Evolutionary conservation across 2,888 invertebrate species (phyloP).

Genomic region (Cabera pusaria): DNA sequence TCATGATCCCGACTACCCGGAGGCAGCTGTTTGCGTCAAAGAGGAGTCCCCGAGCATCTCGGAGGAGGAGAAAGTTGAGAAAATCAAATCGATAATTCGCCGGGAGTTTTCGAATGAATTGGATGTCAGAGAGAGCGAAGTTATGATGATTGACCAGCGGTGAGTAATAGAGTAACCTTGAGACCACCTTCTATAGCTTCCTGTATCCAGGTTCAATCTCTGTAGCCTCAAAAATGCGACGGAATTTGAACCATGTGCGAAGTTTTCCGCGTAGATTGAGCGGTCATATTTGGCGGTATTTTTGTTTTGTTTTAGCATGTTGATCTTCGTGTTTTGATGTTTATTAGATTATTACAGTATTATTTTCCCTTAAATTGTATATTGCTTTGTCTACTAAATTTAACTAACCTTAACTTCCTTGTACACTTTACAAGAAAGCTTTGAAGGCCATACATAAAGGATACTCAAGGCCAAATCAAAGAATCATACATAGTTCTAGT

Average conservation of each 20-base stretch:
- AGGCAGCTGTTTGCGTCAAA: slow-evolving; percentile 44
- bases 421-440: too few species aligned
- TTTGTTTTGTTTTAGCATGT: too few species aligned
- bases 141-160: slow-evolving; percentile 87
- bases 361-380: too few species aligned
- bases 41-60: slow-evolving; percentile 46
- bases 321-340: too few species aligned
- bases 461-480: too few species aligned
- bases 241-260: slow-evolving; percentile 25
- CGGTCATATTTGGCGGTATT: slow-evolving; percentile 17
- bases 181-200: slow-evolving; percentile 9
- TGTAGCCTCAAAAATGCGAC: neutral
- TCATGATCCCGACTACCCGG: slow-evolving; percentile 84
- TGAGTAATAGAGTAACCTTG: slow-evolving; percentile 54
- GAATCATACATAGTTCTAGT: too few species aligned
- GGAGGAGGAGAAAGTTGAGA: slow-evolving; percentile 70
- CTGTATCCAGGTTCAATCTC: slow-evolving; percentile 1
- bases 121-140: slow-evolving; percentile 86
- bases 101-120: slow-evolving; percentile 89
- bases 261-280: slow-evolving; percentile 10
- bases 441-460: too few species aligned
- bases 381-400: too few species aligned
- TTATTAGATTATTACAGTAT: too few species aligned
- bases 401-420: too few species aligned
- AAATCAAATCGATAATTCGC: slow-evolving; percentile 85